Evolutionary conservation across 2,797 vertebrate species (phyloP).

Genomic region (Tachyglossus aculeatus): DNA sequence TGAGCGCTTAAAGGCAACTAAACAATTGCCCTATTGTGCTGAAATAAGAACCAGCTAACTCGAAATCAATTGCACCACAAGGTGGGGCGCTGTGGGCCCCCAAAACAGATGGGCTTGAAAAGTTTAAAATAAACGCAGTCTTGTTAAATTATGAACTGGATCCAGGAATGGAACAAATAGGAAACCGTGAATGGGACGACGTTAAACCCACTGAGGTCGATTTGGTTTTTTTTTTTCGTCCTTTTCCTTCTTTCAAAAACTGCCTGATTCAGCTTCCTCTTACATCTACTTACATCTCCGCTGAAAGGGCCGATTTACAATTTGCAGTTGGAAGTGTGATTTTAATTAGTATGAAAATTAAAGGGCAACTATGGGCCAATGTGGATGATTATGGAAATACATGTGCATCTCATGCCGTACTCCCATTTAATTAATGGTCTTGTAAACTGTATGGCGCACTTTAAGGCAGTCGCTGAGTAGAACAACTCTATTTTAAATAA

Average conservation of each 20-base stretch:
- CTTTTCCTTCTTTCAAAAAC: slow-evolving; percentile 18
- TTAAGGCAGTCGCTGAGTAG: slow-evolving; percentile 72
- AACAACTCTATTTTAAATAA: slow-evolving; percentile 78
- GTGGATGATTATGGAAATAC: slow-evolving; percentile 78
- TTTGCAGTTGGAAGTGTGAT: slow-evolving; percentile 73
- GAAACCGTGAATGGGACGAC: slow-evolving; percentile 64
- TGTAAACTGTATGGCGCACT: slow-evolving; percentile 76
- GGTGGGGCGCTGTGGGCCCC: slow-evolving; percentile 55
- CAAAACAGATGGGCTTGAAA: slow-evolving; percentile 64
- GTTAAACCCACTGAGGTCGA: slow-evolving; percentile 62
- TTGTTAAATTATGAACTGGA: slow-evolving; percentile 69
- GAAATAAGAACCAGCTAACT: slow-evolving; percentile 65
- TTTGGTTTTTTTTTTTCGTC: slow-evolving; percentile 58
- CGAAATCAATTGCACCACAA: slow-evolving; percentile 65
- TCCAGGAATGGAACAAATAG: slow-evolving; percentile 66
- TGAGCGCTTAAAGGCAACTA: slow-evolving; percentile 56
- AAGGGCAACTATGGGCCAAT: slow-evolving; percentile 76
- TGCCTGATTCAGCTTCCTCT: slow-evolving; percentile 60
- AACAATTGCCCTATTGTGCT: slow-evolving; percentile 66
- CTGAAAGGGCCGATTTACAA: slow-evolving; percentile 69
- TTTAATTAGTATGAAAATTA: slow-evolving; percentile 82
- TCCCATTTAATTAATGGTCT: slow-evolving; percentile 79
- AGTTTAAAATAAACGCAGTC: slow-evolving; percentile 40
- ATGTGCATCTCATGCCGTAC: slow-evolving; percentile 75
- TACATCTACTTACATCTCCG: slow-evolving; percentile 69